phyloP scores from a whole-genome alignment of 2,888 invertebrate genomes.

The Agapostemon virescens region DNA sequence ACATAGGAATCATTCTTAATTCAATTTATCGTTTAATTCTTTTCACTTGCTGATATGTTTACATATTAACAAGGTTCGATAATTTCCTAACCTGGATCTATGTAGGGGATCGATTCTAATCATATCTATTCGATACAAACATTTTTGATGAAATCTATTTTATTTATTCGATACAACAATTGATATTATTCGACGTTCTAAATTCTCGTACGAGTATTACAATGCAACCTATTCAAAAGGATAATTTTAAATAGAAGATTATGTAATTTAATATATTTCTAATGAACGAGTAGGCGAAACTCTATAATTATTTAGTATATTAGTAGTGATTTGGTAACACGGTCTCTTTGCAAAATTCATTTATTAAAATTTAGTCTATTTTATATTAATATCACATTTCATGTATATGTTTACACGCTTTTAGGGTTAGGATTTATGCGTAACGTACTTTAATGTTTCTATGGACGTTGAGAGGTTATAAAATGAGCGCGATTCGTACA shows the following conservation, averaged over 20 bases:
- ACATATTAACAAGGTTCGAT: too few relatives aligned
- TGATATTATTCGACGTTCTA: neutral
- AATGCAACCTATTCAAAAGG: neutral
- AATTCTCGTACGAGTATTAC: neutral
- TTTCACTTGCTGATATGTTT: neutral
- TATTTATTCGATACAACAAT: neutral
- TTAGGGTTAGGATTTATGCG: neutral
- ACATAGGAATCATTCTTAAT: slow-evolving; percentile 12
- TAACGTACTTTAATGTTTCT: too few relatives aligned
- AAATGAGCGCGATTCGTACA: neutral
- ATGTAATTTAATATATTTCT: neutral
- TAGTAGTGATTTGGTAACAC: too few relatives aligned
- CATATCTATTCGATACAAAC: neutral
- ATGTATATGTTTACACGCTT: neutral
- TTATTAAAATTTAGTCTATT: too few relatives aligned
- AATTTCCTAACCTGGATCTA: too few relatives aligned
- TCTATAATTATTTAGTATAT: too few relatives aligned
- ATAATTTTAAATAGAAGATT: neutral
- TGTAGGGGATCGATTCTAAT: neutral
- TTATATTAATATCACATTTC: neutral
- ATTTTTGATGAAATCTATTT: neutral
- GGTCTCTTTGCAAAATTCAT: too few relatives aligned
- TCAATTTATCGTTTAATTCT: neutral
- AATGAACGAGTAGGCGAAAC: neutral
- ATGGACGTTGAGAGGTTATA: neutral